A percentile compares a stretch with the other conserved stretches of the same genome.
Conservation (phyloP, 2,797 vertebrate genomes). For the Somateria mollissima region DNA sequence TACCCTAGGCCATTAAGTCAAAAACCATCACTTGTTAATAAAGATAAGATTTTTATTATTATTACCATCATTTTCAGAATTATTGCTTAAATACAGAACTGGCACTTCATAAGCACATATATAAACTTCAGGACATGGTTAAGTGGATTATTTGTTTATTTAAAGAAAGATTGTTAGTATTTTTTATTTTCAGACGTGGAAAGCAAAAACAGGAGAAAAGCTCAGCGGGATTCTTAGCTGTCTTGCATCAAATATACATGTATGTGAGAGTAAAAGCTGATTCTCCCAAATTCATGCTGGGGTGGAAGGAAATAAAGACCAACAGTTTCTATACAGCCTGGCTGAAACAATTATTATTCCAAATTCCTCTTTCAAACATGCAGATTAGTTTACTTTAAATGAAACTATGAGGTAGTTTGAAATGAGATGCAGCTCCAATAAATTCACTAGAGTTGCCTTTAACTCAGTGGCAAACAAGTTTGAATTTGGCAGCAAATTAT, state of each 20-base stretch:
- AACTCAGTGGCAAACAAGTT: not conserved
- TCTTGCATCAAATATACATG: not conserved
- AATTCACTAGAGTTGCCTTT: not conserved
- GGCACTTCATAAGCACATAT: conserved; percentile 29
- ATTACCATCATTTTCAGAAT: not conserved
- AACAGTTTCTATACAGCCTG: not conserved
- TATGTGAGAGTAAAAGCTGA: not conserved
- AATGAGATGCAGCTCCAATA: not conserved
- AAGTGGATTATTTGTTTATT: conserved; percentile 23
- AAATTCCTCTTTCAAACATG: not conserved
- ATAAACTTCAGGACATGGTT: conserved; percentile 31
- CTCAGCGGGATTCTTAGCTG: not conserved
- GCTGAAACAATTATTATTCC: not conserved
- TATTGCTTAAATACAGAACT: conserved; percentile 41
- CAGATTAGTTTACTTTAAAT: not conserved
- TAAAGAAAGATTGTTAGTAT: not conserved
- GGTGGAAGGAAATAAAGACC: not conserved
- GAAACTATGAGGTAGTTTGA: not conserved
- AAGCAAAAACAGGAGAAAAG: not conserved
- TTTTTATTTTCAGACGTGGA: conserved; percentile 1
- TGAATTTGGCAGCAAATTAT: not conserved
- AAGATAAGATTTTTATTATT: not conserved
- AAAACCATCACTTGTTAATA: conserved; percentile 34
- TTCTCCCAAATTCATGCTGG: not conserved
- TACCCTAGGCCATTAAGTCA: conserved; percentile 32